phyloP scores from a whole-genome alignment of 2,113 vertebrate genomes.

The Abramis brama region DNA sequence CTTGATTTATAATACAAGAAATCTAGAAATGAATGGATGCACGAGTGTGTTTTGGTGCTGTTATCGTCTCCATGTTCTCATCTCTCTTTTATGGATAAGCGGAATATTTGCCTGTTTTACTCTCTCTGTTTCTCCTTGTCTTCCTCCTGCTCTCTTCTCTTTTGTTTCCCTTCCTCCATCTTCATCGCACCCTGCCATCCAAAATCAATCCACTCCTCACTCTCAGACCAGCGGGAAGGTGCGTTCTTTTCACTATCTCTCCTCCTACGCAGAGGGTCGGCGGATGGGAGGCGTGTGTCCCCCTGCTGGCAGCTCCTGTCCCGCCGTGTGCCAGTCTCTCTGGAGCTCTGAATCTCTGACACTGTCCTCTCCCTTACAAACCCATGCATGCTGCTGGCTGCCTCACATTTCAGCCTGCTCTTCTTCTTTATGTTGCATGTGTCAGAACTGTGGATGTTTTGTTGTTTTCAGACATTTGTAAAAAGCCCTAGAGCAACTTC shows the following conservation, averaged over 20 bases:
- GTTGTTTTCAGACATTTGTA: not conserved
- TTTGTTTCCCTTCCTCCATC: slow-evolving; percentile 88
- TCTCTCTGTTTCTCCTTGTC: slow-evolving; percentile 94
- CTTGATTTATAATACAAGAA: not conserved
- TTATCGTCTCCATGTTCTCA: slow-evolving; percentile 57
- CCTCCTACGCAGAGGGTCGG: slow-evolving; percentile 71
- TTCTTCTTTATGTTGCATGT: slow-evolving; percentile 21
- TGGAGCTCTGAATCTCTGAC: slow-evolving; percentile 42
- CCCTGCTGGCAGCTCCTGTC: not conserved
- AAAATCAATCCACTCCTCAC: slow-evolving; percentile 89
- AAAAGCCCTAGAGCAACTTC: slow-evolving; percentile 12
- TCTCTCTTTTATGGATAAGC: slow-evolving; percentile 85
- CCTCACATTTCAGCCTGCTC: not conserved
- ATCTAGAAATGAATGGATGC: slow-evolving; percentile 44
- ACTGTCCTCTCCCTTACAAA: slow-evolving; percentile 44
- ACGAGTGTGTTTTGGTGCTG: slow-evolving; percentile 57
- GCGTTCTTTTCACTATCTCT: slow-evolving; percentile 88
- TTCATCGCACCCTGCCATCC: slow-evolving; percentile 92
- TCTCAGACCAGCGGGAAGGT: slow-evolving; percentile 99
- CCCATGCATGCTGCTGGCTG: slow-evolving; percentile 27
- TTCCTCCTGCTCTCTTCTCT: slow-evolving; percentile 84
- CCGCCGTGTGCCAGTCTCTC: slow-evolving; percentile 18
- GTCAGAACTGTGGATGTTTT: not conserved
- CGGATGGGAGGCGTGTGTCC: slow-evolving; percentile 74
- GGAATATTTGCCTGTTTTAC: slow-evolving; percentile 98